These are phyloP conservation scores for Anneissia japonica DNA, from an alignment of 35 echinoderm and acorn worm species.

Conservation along the genomic window DNA sequence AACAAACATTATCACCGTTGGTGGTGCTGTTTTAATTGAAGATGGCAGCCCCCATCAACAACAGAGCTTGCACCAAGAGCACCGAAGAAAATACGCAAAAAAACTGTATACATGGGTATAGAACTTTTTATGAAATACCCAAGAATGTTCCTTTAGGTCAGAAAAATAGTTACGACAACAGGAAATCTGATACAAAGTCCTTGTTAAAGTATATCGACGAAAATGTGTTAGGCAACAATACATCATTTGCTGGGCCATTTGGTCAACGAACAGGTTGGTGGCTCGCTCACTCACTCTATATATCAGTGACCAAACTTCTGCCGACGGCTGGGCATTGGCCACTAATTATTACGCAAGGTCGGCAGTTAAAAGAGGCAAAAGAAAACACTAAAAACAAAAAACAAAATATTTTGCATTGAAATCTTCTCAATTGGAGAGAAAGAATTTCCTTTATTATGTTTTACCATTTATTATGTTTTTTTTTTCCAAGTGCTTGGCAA, in stretches of 20 bases:
- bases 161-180: neutral
- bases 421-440: too few relatives aligned
- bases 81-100: neutral
- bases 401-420: too few relatives aligned
- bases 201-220: slow-evolving; percentile 44
- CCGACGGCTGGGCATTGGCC: too few relatives aligned
- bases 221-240: slow-evolving; percentile 57
- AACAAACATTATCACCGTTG: neutral
- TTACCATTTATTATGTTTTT: too few relatives aligned
- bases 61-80: neutral
- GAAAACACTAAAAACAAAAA: too few relatives aligned
- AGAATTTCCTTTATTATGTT: too few relatives aligned
- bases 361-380: too few relatives aligned
- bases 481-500: too few relatives aligned
- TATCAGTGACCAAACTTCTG: too few relatives aligned
- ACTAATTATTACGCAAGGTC: too few relatives aligned
- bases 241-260: slow-evolving; percentile 61
- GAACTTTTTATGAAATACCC: neutral
- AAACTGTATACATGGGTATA: neutral
- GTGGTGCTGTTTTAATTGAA: neutral
- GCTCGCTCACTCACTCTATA: too few relatives aligned
- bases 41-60: neutral
- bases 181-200: neutral
- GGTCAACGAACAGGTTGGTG: slow-evolving; percentile 64
- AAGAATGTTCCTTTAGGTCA: neutral